A percentile compares a stretch with the other conserved stretches of the same genome.
phyloP scores from a whole-genome alignment of 1,140 invertebrate species.

The Drosophila guanche region DNA sequence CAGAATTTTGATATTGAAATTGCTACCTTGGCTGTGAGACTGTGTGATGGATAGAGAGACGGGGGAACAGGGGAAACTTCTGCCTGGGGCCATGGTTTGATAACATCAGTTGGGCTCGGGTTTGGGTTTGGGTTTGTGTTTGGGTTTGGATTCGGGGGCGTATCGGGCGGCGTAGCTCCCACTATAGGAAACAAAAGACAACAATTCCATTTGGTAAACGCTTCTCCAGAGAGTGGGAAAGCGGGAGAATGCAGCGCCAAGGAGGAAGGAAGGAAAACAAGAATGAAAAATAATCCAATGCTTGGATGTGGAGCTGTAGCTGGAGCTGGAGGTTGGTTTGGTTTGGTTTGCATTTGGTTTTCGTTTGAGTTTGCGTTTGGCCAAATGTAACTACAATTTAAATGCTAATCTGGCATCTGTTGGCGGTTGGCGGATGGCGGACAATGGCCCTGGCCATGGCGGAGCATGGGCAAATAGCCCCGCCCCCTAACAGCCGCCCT shows the following conservation, averaged over 20 bases:
- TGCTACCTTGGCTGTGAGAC: constrained; percentile 64
- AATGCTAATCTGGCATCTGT: constrained; percentile 80
- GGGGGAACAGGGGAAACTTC: constrained; percentile 52
- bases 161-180: constrained; percentile 41
- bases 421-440: constrained; percentile 64
- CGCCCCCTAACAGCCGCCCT: constrained; percentile 46
- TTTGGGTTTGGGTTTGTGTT: neutral
- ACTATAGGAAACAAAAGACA: constrained; percentile 68
- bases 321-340: constrained; percentile 37
- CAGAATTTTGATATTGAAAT: constrained; percentile 78
- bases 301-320: constrained; percentile 50
- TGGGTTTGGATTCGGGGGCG: neutral
- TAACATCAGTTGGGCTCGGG: constrained; percentile 58
- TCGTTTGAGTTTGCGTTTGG: constrained; percentile 50
- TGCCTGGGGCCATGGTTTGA: constrained; percentile 64
- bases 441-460: constrained; percentile 22
- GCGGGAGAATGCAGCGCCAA: constrained; percentile 51
- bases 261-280: constrained; percentile 37
- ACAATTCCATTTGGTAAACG: constrained; percentile 80
- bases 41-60: too few species aligned
- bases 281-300: constrained; percentile 75
- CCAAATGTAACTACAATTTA: constrained; percentile 80
- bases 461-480: constrained; percentile 66
- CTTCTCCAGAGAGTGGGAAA: constrained; percentile 42
- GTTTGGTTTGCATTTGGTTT: constrained; percentile 37